These are phyloP conservation scores for Anabas testudineus DNA, from an alignment of 2,797 vertebrate species.

Conservation along the genomic window DNA sequence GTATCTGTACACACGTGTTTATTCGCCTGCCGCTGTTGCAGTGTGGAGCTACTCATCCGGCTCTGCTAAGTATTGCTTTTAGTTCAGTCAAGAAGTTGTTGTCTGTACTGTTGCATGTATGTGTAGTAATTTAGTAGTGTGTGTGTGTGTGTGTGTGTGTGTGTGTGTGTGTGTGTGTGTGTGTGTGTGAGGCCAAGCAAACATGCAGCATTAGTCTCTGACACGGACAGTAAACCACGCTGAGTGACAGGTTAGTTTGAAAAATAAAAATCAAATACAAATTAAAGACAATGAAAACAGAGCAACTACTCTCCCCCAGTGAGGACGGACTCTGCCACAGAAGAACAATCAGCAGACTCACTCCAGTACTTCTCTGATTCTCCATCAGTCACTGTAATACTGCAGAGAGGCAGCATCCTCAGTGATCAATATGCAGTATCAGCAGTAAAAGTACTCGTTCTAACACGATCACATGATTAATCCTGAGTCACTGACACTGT, in stretches of 20 bases:
- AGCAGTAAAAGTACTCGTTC: no score
- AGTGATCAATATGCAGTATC: no score
- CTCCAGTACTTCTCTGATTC: neutral
- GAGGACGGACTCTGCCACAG: slow-evolving; percentile 39
- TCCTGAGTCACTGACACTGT: no score
- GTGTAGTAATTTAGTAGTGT: no score
- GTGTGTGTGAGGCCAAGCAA: slow-evolving; percentile 68
- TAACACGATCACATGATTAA: no score
- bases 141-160: slow-evolving; percentile 24
- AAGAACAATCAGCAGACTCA: slow-evolving; percentile 41
- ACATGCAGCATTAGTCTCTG: slow-evolving; percentile 78
- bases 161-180: slow-evolving; percentile 31
- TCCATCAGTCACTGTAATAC: neutral
- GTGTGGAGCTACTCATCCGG: slow-evolving; percentile 50
- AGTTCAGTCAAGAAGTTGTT: slow-evolving; percentile 46
- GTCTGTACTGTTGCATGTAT: slow-evolving; percentile 16
- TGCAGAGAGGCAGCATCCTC: neutral
- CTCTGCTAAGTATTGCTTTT: slow-evolving; percentile 78
- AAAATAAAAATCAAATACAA: slow-evolving; percentile 17
- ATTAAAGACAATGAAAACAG: no score
- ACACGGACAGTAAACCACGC: slow-evolving; percentile 53
- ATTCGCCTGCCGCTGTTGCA: slow-evolving; percentile 26
- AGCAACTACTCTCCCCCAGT: slow-evolving; percentile 9
- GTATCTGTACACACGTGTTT: slow-evolving; percentile 44
- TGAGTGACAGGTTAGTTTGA: slow-evolving; percentile 39